A percentile compares a stretch with the other conserved stretches of the same genome.
These are phyloP conservation scores for Cantharis rustica DNA, from an alignment of 2,888 invertebrate species.

Conservation along the genomic window DNA sequence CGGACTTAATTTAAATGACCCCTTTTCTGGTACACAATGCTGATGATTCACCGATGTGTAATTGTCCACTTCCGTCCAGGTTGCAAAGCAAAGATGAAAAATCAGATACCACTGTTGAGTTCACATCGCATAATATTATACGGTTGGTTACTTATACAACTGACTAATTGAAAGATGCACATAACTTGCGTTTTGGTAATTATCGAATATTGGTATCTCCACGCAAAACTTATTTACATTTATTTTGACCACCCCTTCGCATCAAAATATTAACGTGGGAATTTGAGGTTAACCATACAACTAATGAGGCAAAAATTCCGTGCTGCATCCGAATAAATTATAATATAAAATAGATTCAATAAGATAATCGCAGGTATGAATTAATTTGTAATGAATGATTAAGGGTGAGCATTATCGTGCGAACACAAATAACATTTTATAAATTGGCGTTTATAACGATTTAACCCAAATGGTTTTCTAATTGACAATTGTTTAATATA, in stretches of 20 bases:
- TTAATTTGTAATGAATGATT: conserved; percentile 9
- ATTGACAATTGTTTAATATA: not conserved
- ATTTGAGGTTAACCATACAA: conserved; percentile 30
- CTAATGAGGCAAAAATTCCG: conserved; percentile 18
- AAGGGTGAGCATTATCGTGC: conserved; percentile 15
- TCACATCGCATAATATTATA: conserved; percentile 40
- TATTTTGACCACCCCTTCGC: conserved; percentile 25
- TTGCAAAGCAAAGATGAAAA: conserved; percentile 43
- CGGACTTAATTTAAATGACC: conserved; percentile 31
- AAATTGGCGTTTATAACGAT: not conserved
- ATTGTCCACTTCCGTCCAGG: conserved; percentile 49
- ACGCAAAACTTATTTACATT: conserved; percentile 22
- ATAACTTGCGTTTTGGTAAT: conserved; percentile 11
- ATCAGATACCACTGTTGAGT: conserved; percentile 29
- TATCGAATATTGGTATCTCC: conserved; percentile 17
- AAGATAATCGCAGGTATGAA: conserved; percentile 30
- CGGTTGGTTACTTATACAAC: conserved; percentile 34
- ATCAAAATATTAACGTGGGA: conserved; percentile 27
- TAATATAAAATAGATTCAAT: conserved; percentile 29
- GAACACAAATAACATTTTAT: not conserved
- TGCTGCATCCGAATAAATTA: conserved; percentile 24
- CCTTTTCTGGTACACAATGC: conserved; percentile 31
- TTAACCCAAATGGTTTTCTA: not conserved
- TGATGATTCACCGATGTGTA: conserved; percentile 47
- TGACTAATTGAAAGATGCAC: conserved; percentile 35